A percentile compares a stretch with the other conserved stretches of the same genome.
These are phyloP conservation scores for Myrmecophaga tridactyla DNA, from an alignment of 2,113 vertebrate species.

Conservation along the genomic window DNA sequence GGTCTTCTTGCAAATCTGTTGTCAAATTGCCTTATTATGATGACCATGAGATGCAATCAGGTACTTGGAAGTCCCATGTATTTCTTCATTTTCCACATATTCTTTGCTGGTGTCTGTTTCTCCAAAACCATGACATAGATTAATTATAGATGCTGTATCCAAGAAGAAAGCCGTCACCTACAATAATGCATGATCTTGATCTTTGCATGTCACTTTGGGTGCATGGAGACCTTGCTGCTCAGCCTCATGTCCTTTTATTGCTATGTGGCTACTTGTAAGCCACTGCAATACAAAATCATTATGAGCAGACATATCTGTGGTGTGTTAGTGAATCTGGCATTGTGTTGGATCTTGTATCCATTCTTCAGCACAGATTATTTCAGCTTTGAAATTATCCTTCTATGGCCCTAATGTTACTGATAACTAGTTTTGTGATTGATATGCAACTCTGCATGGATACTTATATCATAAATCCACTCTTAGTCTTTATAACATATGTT, in stretches of 20 bases:
- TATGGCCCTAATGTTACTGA: slow-evolving; percentile 48
- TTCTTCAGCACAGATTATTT: too few species aligned
- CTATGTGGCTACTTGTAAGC: not conserved
- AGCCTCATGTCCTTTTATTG: not conserved
- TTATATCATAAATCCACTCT: not conserved
- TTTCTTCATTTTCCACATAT: slow-evolving; percentile 46
- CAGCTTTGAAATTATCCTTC: not conserved
- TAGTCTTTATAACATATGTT: slow-evolving; percentile 2
- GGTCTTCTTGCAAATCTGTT: not conserved
- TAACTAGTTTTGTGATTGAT: slow-evolving; percentile 57
- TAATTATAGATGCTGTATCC: not conserved
- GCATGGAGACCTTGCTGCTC: slow-evolving; percentile 16
- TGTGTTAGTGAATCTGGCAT: not conserved
- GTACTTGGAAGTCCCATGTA: too few species aligned
- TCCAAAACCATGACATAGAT: not conserved
- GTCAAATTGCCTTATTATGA: slow-evolving; percentile 16
- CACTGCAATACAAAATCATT: not conserved
- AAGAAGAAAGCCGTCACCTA: not conserved
- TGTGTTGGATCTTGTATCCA: too few species aligned
- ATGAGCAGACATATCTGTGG: not conserved
- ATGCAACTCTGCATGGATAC: slow-evolving; percentile 16
- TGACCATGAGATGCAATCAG: not conserved
- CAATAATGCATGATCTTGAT: not conserved
- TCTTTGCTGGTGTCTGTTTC: slow-evolving; percentile 24
- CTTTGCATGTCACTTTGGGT: slow-evolving; percentile 2